These are phyloP conservation scores for Corvus cornix DNA, from an alignment of 2,113 vertebrate species.

Conservation along the genomic window DNA sequence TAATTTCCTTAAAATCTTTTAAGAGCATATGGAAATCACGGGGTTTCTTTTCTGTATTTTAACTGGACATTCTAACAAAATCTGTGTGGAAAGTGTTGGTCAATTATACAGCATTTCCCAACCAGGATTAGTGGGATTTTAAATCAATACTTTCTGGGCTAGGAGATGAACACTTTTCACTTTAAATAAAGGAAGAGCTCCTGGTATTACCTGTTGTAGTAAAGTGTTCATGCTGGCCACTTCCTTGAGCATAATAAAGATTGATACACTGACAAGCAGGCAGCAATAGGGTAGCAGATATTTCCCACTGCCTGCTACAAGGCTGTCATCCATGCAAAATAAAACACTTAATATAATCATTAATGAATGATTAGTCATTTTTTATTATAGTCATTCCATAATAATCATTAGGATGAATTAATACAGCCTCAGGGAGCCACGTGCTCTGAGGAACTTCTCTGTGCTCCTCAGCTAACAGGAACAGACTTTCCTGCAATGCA, in stretches of 20 bases:
- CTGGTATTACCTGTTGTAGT: background rate
- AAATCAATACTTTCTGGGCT: background rate
- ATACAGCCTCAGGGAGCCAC: background rate
- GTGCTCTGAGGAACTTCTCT: background rate
- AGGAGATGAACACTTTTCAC: background rate
- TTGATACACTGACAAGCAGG: background rate
- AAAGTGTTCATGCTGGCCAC: background rate
- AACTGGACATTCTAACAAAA: background rate
- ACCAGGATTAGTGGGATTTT: background rate
- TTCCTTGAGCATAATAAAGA: background rate
- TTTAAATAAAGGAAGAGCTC: background rate
- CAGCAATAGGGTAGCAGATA: background rate
- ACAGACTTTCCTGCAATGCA: background rate
- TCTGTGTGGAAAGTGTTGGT: background rate
- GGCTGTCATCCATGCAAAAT: background rate
- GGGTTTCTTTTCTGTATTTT: background rate
- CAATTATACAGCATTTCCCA: background rate
- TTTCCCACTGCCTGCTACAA: background rate
- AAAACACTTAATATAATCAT: background rate
- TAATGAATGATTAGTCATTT: background rate
- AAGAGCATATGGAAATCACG: background rate
- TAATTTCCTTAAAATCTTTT: background rate
- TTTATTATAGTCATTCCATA: background rate
- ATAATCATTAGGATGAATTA: background rate
- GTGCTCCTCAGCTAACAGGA: background rate